phyloP scores from a whole-genome alignment of 2,888 invertebrate genomes.

The Drosophila prolongata region DNA sequence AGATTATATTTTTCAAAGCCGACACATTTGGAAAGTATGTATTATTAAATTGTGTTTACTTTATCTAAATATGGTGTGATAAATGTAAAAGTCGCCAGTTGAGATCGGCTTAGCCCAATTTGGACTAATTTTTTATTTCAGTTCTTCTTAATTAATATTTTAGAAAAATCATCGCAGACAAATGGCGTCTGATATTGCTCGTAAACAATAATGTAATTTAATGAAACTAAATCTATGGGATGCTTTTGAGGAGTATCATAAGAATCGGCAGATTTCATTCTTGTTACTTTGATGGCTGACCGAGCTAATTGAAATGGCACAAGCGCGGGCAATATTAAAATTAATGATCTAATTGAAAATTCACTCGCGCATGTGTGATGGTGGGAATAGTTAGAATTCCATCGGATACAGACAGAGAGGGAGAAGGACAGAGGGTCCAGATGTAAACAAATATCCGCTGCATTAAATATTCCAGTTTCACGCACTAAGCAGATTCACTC shows the following conservation, averaged over 20 bases:
- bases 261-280: background rate
- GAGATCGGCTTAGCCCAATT: no score
- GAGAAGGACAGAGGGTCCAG: conserved; percentile 4
- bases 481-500: conserved; percentile 1
- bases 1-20: no score
- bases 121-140: no score
- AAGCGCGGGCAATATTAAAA: conserved; percentile 66
- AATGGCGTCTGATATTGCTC: no score
- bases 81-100: no score
- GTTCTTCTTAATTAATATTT: no score
- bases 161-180: no score
- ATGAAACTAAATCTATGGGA: background rate
- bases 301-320: conserved; percentile 56
- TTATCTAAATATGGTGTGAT: no score
- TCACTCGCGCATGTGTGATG: conserved; percentile 33
- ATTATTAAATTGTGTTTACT: no score
- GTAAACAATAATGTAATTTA: no score
- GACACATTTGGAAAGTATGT: no score
- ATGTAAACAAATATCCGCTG: conserved; percentile 37
- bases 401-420: conserved; percentile 16
- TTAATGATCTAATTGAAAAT: conserved; percentile 73
- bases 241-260: background rate
- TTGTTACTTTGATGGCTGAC: conserved; percentile 13
- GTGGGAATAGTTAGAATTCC: conserved; percentile 41
- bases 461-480: conserved; percentile 2